Base-by-base conservation (phyloP, 2,888 invertebrate species). In the Andrena camellia region DNA sequence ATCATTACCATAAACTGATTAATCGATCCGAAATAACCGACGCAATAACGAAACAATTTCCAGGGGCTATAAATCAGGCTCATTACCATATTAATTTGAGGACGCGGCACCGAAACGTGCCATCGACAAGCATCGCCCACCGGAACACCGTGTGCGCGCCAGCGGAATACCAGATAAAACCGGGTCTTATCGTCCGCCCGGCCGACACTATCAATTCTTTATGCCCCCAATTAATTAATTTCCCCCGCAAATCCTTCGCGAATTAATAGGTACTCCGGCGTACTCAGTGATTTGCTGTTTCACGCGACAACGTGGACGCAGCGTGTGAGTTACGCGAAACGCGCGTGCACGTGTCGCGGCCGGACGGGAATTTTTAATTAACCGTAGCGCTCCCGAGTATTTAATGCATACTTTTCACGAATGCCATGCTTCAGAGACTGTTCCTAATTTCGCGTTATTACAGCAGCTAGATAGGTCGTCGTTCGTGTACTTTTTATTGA, bases 61-160 rank as follows among this genome's bases (percentile, higher is more conserved):
- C 69, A 59, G 59, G 79, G 31, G 29, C 54, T 69, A 74, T 84
- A 79, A 78, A 86, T 85, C 76, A 62, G 64, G 29, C 64, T 70
- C 73, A 83, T 89, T 88, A 86, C 66, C 88, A 86, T 84, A 87
- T 87, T 86, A 88, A 89, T 82, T 84, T 59, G 67, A 60, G 81
- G 26, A 57, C 59, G 26, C 57, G 26, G 50, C 35, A 68, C 50
- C 75, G 68, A 68, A 69, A 63, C 42, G 42, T 1, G 8, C 17
- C 33, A 69, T 57, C 33, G 66, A 48, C 72, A 54, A 62, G 50
- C 48, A 68, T 50, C 66, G 64, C 29, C 20, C 35, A 35, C 50
- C n/a, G 42, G 29, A 68, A 33, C 60, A 20, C 23, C 42, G 42
- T 42, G 42, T 31, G 7, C 4, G 50, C 10, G 29, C 10, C 13